Percentiles rank a stretch among this genome's conserved stretches.
phyloP scores from a whole-genome alignment of 2,888 invertebrate species.

The Dicyrtoma fusca region DNA sequence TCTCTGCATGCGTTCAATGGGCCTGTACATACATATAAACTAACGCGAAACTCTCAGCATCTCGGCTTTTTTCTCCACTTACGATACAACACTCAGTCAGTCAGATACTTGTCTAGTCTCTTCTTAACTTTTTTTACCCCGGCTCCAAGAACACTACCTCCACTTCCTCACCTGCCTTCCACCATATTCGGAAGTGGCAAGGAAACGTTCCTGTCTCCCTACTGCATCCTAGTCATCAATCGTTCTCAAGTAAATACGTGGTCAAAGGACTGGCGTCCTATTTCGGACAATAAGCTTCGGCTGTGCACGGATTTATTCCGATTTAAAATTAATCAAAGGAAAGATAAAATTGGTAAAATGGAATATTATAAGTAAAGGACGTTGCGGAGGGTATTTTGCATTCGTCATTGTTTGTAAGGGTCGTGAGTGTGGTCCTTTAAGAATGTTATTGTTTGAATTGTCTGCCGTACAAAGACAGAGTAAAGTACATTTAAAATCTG shows the following conservation, averaged over 20 bases:
- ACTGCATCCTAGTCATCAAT: too few relatives aligned
- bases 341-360: too few relatives aligned
- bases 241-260: too few relatives aligned
- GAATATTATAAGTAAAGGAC: too few relatives aligned
- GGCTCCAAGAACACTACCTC: neutral
- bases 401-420: neutral
- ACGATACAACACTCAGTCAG: conserved; percentile 33
- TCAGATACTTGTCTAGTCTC: conserved; percentile 15
- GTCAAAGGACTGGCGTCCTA: too few relatives aligned
- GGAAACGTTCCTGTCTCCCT: too few relatives aligned
- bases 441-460: neutral
- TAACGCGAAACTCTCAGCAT: conserved; percentile 38
- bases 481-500: neutral
- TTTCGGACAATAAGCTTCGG: too few relatives aligned
- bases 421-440: neutral
- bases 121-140: neutral
- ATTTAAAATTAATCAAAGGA: too few relatives aligned
- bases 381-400: too few relatives aligned
- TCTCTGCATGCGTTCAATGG: neutral
- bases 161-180: neutral
- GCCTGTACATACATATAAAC: conserved; percentile 33
- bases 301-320: too few relatives aligned
- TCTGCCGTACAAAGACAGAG: too few relatives aligned
- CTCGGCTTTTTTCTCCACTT: conserved; percentile 39
- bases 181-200: too few relatives aligned